Base-by-base conservation (phyloP, 2,797 vertebrate genomes). In the Catostomus latipinnis region DNA sequence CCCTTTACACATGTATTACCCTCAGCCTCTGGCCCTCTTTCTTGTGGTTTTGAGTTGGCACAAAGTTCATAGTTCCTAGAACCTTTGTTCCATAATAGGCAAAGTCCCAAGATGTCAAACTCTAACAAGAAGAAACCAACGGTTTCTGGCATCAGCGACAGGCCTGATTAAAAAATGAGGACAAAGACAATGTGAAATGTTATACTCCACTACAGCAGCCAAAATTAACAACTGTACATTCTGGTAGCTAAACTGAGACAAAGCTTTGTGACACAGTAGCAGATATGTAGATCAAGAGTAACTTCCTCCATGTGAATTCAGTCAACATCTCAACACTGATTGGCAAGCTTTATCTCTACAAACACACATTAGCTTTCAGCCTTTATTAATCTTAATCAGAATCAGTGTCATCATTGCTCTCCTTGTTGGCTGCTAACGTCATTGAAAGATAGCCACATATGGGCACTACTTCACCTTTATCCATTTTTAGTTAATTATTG, bases 171-270 rank as follows among this genome's bases (percentile, higher is more conserved):
- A 74, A 76, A 34, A 80, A 80, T 61, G 76, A 82, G 84, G 82
- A 79, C 82, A 86, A 80, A 82, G 82, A 86, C 58, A 76, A 76
- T 76, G 68, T 61, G 75, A 83, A 83, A 75, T 74, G 63, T 74
- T 83, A 71, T 14, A 61, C 82, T 76, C 34, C 46, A 34, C 56
- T 16, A 70, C 48, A 11, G 22, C 18, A 80, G 82, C 84, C 84
- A 86, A 76, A 83, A 76, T 74, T 80, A 82, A 81, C 82, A 82
- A 82, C 70, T 45, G 54, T 52, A 57, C 52, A 69, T 62, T 77
- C 76, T 76, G 62, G 68, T 76, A 73, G 74, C 45, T n/a, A 12
- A 68, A 56, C 71, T 66, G 49, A 12, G 58, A 57, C 14, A 76
- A 52, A 70, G 58, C 65, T 60, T 16, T 66, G 14, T 52, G 74